Conservation (phyloP, 2,113 vertebrate species). For the Melanotaenia duboulayi region DNA sequence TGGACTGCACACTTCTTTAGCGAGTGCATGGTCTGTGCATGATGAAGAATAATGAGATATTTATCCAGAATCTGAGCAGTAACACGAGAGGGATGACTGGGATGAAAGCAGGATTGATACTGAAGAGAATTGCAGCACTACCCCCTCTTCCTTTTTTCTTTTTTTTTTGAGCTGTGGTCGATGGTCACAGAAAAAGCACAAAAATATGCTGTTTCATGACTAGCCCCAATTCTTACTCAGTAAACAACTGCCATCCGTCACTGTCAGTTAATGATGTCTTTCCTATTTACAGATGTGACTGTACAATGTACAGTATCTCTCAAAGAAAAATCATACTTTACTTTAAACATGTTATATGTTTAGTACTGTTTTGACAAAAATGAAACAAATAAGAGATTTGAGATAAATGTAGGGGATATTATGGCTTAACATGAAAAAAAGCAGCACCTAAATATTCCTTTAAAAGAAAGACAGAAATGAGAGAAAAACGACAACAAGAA, state of each 20-base stretch:
- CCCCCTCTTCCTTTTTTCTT: too few species aligned
- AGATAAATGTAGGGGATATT: background rate
- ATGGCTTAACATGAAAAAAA: too few species aligned
- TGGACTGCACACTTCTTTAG: too few species aligned
- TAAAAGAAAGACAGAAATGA: too few species aligned
- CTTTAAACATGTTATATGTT: conserved; percentile 7
- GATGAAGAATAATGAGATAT: conserved; percentile 30
- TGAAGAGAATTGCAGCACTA: background rate
- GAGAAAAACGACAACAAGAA: too few species aligned
- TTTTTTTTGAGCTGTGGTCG: too few species aligned
- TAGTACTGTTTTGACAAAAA: background rate
- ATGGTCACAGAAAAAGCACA: background rate
- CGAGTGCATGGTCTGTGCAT: background rate
- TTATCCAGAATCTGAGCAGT: background rate
- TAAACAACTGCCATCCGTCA: conserved; percentile 53
- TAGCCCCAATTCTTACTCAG: conserved; percentile 25
- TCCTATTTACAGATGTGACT: conserved; percentile 50
- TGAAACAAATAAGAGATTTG: background rate
- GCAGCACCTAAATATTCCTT: too few species aligned
- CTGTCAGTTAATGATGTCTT: conserved; percentile 41
- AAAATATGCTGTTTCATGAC: conserved; percentile 14
- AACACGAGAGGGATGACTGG: conserved; percentile 5
- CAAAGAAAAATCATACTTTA: conserved; percentile 25
- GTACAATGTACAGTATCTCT: conserved; percentile 27
- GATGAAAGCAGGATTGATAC: conserved; percentile 1